Evolutionary conservation across 2,113 vertebrate species (phyloP).

Genomic region (Chaetodon auriga): DNA sequence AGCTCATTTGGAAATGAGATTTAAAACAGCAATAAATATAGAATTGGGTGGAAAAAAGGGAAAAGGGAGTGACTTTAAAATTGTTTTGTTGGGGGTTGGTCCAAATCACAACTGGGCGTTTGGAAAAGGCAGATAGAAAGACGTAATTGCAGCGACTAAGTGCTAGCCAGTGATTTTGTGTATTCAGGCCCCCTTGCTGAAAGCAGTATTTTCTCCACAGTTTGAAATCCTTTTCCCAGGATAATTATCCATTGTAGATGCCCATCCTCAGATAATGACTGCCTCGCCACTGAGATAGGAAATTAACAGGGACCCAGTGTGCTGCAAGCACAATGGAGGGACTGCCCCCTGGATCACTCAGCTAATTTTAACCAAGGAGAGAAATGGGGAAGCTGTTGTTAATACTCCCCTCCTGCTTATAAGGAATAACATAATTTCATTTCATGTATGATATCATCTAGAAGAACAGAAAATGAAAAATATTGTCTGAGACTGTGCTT

Average conservation of each 20-base stretch:
- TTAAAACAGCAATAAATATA: slow-evolving; percentile 74
- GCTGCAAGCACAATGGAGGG: slow-evolving; percentile 73
- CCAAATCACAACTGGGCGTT: slow-evolving; percentile 66
- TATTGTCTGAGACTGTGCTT: slow-evolving; percentile 33
- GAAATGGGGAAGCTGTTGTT: slow-evolving; percentile 63
- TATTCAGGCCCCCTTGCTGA: slow-evolving; percentile 63
- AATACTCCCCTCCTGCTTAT: slow-evolving; percentile 66
- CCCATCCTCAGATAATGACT: slow-evolving; percentile 84
- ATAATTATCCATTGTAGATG: slow-evolving; percentile 85
- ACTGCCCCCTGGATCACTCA: slow-evolving; percentile 71
- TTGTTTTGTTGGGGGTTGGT: slow-evolving; percentile 66
- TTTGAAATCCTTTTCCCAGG: slow-evolving; percentile 80
- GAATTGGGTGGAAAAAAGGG: slow-evolving; percentile 26
- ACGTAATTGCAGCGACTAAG: slow-evolving; percentile 70
- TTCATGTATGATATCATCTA: slow-evolving; percentile 76
- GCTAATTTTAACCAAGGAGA: slow-evolving; percentile 76
- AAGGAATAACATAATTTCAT: slow-evolving; percentile 79
- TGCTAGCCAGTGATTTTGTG: slow-evolving; percentile 69
- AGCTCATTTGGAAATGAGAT: slow-evolving; percentile 78
- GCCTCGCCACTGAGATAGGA: slow-evolving; percentile 81
- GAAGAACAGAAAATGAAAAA: slow-evolving; percentile 59
- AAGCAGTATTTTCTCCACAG: slow-evolving; percentile 79
- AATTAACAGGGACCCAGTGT: slow-evolving; percentile 79
- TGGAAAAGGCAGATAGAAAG: slow-evolving; percentile 51
- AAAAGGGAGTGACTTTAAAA: slow-evolving; percentile 54